Conservation (phyloP, 2,797 vertebrate species). For the Cephalopachus bancanus region DNA sequence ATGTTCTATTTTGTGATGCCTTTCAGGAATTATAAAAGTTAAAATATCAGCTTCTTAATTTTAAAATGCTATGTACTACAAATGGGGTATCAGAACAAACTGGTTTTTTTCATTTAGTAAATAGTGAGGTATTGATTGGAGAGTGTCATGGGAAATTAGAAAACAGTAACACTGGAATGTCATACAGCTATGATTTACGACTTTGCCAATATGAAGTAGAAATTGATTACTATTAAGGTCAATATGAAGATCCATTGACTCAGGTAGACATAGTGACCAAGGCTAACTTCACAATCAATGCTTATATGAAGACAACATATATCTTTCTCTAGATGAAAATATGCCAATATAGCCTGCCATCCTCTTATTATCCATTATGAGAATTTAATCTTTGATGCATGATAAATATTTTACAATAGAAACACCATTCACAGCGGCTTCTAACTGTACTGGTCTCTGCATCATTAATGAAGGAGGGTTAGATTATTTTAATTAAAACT, state of each 20-base stretch:
- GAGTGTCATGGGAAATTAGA: slow-evolving; percentile 75
- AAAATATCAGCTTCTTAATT: slow-evolving; percentile 83
- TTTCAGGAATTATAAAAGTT: slow-evolving; percentile 86
- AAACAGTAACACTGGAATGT: slow-evolving; percentile 32
- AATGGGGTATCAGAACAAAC: slow-evolving; percentile 67
- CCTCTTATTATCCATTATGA: slow-evolving; percentile 74
- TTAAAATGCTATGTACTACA: slow-evolving; percentile 81
- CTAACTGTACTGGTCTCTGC: not conserved
- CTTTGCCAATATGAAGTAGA: slow-evolving; percentile 55
- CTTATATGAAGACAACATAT: slow-evolving; percentile 75
- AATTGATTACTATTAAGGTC: slow-evolving; percentile 71
- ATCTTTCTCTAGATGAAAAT: slow-evolving; percentile 36
- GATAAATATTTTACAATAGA: slow-evolving; percentile 62
- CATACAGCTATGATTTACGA: slow-evolving; percentile 61
- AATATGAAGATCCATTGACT: slow-evolving; percentile 80
- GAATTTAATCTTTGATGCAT: slow-evolving; percentile 71
- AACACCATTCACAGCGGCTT: not conserved
- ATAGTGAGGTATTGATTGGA: slow-evolving; percentile 72
- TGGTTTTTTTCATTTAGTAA: slow-evolving; percentile 66
- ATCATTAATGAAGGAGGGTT: slow-evolving; percentile 7
- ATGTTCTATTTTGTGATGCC: slow-evolving; percentile 84
- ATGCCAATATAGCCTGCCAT: slow-evolving; percentile 66
- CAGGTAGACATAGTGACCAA: slow-evolving; percentile 67
- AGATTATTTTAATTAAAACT: slow-evolving; percentile 66
- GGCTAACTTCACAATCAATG: slow-evolving; percentile 81